phyloP scores from a whole-genome alignment of 2,888 invertebrate species.

The Lobophora halterata region DNA sequence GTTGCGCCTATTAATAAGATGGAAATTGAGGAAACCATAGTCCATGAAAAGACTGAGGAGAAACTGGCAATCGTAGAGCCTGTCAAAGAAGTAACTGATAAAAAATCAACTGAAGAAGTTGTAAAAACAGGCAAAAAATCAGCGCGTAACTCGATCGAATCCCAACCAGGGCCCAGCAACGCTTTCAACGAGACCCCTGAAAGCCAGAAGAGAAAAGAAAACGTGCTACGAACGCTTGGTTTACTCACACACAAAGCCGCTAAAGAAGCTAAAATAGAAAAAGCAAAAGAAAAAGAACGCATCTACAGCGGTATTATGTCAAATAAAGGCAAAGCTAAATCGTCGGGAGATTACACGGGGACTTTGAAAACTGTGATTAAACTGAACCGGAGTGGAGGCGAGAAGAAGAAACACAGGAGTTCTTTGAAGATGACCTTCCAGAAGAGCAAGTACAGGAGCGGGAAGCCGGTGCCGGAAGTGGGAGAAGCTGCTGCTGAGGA shows the following conservation, averaged over 20 bases:
- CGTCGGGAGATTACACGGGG: slow-evolving; percentile 85
- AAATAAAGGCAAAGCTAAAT: slow-evolving; percentile 54
- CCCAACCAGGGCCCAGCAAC: slow-evolving; percentile 62
- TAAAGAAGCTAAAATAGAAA: slow-evolving; percentile 83
- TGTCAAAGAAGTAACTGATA: slow-evolving; percentile 22
- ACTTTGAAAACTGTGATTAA: slow-evolving; percentile 92
- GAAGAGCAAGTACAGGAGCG: slow-evolving; percentile 83
- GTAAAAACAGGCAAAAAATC: slow-evolving; percentile 47
- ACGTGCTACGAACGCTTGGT: slow-evolving; percentile 87
- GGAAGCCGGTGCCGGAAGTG: slow-evolving; percentile 71
- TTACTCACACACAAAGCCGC: slow-evolving; percentile 87
- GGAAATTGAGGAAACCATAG: slow-evolving; percentile 26
- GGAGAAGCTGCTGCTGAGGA: slow-evolving; percentile 59
- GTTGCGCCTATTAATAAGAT: slow-evolving; percentile 30
- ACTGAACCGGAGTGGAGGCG: slow-evolving; percentile 80
- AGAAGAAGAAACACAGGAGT: slow-evolving; percentile 84
- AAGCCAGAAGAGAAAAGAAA: slow-evolving; percentile 85
- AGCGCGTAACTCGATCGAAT: slow-evolving; percentile 53
- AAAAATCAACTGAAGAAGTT: slow-evolving; percentile 30
- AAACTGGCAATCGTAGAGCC: slow-evolving; percentile 27
- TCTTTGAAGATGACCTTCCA: slow-evolving; percentile 90
- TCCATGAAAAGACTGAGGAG: slow-evolving; percentile 15
- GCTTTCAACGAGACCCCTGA: slow-evolving; percentile 80
- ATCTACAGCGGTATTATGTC: slow-evolving; percentile 52
- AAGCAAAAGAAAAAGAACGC: slow-evolving; percentile 73